Evolutionary conservation across 1,140 invertebrate species (phyloP).

Genomic region (Rhysida immarginata): DNA sequence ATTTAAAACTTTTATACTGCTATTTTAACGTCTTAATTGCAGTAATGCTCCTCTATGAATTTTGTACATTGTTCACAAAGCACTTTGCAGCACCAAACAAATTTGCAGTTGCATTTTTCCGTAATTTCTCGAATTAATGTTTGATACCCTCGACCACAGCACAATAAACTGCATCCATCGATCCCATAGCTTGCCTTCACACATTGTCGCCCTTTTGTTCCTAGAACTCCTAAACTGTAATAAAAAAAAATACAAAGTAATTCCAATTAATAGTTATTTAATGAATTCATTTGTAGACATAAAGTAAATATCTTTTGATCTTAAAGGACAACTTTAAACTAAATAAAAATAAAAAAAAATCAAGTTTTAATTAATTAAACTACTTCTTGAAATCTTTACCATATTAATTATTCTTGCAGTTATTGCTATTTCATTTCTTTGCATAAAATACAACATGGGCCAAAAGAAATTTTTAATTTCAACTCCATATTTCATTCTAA

Average conservation of each 20-base stretch:
- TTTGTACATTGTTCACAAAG: conserved; percentile 69
- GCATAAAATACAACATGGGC: too few species aligned
- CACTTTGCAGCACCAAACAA: conserved; percentile 85
- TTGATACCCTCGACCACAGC: conserved; percentile 82
- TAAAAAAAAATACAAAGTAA: conserved; percentile 5
- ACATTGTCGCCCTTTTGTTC: conserved; percentile 66
- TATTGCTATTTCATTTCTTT: too few species aligned
- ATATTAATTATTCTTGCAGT: too few species aligned
- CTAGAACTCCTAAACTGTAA: conserved; percentile 57
- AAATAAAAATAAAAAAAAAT: not conserved
- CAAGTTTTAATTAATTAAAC: too few species aligned
- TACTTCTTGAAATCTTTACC: too few species aligned
- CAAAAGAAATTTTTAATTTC: too few species aligned
- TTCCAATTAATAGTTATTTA: not conserved
- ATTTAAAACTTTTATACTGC: too few species aligned
- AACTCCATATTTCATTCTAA: too few species aligned
- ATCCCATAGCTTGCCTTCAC: conserved; percentile 58
- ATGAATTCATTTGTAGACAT: not conserved
- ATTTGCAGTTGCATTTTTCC: conserved; percentile 82
- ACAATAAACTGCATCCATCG: conserved; percentile 51
- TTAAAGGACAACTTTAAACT: not conserved
- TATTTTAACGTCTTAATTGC: too few species aligned
- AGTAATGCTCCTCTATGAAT: conserved; percentile 64
- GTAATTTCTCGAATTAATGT: conserved; percentile 65
- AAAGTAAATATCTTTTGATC: not conserved